Percentiles rank a stretch among this genome's conserved stretches.
Conservation (phyloP, 2,113 vertebrate genomes). For the Oophaga pumilio region DNA sequence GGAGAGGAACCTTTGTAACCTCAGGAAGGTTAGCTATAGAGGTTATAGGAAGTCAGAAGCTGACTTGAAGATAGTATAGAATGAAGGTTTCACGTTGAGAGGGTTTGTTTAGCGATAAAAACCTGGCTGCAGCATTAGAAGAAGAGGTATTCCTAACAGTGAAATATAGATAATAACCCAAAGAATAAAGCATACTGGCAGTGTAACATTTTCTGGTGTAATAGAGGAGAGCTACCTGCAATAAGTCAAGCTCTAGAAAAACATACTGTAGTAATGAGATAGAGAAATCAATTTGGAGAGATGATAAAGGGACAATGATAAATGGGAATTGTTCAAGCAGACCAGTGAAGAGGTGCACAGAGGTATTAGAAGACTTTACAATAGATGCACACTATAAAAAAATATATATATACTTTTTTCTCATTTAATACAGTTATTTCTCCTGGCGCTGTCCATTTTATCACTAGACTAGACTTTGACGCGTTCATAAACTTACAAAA, state of each 20-base stretch:
- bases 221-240: slow-evolving; percentile 48
- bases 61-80: slow-evolving; percentile 26
- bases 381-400: slow-evolving; percentile 36
- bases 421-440: background rate
- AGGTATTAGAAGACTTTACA: slow-evolving; percentile 37
- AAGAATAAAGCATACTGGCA: slow-evolving; percentile 50
- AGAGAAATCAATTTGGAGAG: slow-evolving; percentile 57
- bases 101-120: slow-evolving; percentile 43
- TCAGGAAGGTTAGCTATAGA: slow-evolving; percentile 33
- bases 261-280: slow-evolving; percentile 55
- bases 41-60: slow-evolving; percentile 25
- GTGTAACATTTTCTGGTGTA: slow-evolving; percentile 49
- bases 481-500: background rate
- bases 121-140: slow-evolving; percentile 19
- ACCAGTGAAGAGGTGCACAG: slow-evolving; percentile 32
- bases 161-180: slow-evolving; percentile 54
- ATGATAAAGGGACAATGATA: slow-evolving; percentile 56
- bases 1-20: slow-evolving; percentile 21
- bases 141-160: slow-evolving; percentile 45
- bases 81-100: slow-evolving; percentile 45
- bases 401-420: slow-evolving; percentile 30
- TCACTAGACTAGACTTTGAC: background rate
- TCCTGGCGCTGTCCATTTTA: background rate
- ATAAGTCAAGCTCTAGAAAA: slow-evolving; percentile 55
- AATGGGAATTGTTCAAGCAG: slow-evolving; percentile 45